Evolutionary conservation across 2,113 vertebrate genomes (phyloP).

Genomic region (Rhegmatorhina hoffmannsi): DNA sequence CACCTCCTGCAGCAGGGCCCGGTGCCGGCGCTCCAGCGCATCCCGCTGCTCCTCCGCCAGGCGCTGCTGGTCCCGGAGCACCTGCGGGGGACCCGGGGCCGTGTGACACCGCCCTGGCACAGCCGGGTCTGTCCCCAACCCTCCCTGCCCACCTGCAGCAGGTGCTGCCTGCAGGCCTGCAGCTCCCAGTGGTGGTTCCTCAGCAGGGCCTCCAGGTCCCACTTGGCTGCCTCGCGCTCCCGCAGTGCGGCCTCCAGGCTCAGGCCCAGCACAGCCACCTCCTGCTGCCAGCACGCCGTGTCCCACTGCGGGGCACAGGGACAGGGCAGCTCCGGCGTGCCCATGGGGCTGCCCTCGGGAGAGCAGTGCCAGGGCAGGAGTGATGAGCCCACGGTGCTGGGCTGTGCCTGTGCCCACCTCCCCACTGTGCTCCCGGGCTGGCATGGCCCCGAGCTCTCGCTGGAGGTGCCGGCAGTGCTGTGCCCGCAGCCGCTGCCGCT

Average conservation of each 20-base stretch:
- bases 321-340: neutral
- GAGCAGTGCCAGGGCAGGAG: neutral
- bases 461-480: constrained; percentile 78
- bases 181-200: constrained; percentile 69
- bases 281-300: constrained; percentile 62
- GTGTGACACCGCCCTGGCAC: neutral
- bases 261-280: constrained; percentile 72
- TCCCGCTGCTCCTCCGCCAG: constrained; percentile 77
- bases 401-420: neutral
- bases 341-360: neutral
- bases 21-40: constrained; percentile 70
- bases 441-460: constrained; percentile 63
- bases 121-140: accelerated
- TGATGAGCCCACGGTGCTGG: neutral
- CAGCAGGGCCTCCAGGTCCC: constrained; percentile 73
- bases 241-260: constrained; percentile 79
- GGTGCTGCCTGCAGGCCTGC: constrained; percentile 71
- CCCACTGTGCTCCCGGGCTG: constrained; percentile 37
- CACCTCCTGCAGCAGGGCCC: constrained; percentile 74
- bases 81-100: constrained; percentile 39
- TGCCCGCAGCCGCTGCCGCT: constrained; percentile 75
- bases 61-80: constrained; percentile 79
- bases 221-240: constrained; percentile 74
- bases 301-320: constrained; percentile 18
- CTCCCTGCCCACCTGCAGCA: constrained; percentile 78